Conservation (phyloP, 2,888 invertebrate species). For the Stenodema calcarata region DNA sequence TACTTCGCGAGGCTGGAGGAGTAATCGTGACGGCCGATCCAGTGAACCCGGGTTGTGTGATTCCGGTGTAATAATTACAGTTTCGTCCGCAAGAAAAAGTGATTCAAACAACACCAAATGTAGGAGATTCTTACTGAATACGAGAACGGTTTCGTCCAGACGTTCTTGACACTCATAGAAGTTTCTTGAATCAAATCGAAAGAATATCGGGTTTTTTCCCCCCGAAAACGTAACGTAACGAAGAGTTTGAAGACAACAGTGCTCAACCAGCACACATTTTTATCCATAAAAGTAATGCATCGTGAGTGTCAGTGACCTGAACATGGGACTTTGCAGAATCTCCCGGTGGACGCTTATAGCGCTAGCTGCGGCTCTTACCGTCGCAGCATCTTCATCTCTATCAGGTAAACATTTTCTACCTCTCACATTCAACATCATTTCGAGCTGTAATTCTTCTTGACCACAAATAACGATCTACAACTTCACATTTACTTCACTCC, state of each 20-base stretch:
- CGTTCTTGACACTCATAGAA: not conserved
- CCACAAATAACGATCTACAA: too few species aligned
- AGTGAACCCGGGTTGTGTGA: slow-evolving; percentile 27
- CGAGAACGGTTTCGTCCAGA: not conserved
- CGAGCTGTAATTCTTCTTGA: too few species aligned
- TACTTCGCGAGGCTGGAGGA: slow-evolving; percentile 4
- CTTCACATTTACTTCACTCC: too few species aligned
- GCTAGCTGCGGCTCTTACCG: slow-evolving; percentile 30
- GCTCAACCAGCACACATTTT: not conserved
- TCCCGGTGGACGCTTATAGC: slow-evolving; percentile 33
- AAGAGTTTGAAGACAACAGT: not conserved
- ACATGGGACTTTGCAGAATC: slow-evolving; percentile 43
- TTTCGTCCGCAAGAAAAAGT: not conserved
- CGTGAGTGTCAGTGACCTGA: slow-evolving; percentile 48
- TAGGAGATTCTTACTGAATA: not conserved
- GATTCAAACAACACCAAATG: not conserved
- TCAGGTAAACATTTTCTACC: slow-evolving; percentile 12
- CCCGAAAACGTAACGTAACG: too few species aligned
- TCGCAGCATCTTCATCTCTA: slow-evolving; percentile 45
- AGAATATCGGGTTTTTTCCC: too few species aligned
- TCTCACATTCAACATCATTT: too few species aligned
- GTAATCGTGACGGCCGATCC: not conserved
- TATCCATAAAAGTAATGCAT: slow-evolving; percentile 30
- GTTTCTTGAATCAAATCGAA: not conserved
- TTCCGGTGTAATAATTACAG: not conserved